Evolutionary conservation across 30 jellyfish, hydroid and myxozoan species (phyloP), one percentile per base, ranked within the genome.

Genomic region (Cassiopea xamachana): DNA sequence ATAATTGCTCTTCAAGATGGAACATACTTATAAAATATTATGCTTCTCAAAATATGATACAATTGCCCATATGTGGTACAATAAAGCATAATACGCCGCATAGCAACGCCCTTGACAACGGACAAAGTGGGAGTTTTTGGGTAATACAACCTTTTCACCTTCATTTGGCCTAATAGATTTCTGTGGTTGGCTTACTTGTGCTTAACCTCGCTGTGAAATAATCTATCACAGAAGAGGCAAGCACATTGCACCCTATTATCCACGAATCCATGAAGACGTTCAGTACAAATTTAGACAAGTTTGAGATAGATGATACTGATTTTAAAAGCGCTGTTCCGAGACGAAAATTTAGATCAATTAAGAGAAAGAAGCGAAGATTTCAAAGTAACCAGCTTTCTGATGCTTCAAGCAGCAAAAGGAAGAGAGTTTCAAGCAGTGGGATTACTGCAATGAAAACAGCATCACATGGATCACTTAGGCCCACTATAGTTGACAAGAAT

Each of bases 321-420:
- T 64, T 13, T 19, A 74, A 74, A 74, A 74, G 83, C 39, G 83
- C 83, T 12, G 19, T 74, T 74, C 83, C 83, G 17, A 74, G 49
- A 7, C 83, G 83, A 78, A 78, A 78, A 58, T 78, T 78, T 78
- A n/a, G 87, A 48, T 78, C 87, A 48, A 46, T 18, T 7, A 48
- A 51, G 73, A 49, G 87, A 48, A 48, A 18, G 48, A 78, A 1
- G 87, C 73, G 87, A 48, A 78, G 87, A 48, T 78, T 46, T 78
- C 73, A 49, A 48, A 1, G 87, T 43, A 78, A 78, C 48, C 87
- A 78, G 87, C 48, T 78, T 78, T 2, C 75, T 15, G 75, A 49
- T 7, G 78, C 75, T 48, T 48, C 46, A 78, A 12, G 87, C 75
- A 17, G 83, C 83, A 74, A 74, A 55, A 55, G 64, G 83, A 74